These are phyloP conservation scores for Drosophila setifemur DNA, from an alignment of 1,140 invertebrate genomes.

Conservation along the genomic window DNA sequence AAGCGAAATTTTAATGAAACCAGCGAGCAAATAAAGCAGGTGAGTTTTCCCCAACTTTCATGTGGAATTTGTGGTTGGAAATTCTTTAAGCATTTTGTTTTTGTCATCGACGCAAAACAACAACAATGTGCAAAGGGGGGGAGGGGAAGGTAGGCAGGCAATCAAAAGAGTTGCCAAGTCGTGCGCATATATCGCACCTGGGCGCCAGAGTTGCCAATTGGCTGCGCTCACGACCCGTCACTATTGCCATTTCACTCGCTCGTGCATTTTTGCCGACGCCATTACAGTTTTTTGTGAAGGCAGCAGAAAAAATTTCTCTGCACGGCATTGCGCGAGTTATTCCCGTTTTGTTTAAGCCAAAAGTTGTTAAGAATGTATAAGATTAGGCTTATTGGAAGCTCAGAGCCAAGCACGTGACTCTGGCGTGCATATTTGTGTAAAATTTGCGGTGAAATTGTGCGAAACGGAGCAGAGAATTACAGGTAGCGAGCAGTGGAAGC, in stretches of 20 bases:
- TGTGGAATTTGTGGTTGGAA: background rate
- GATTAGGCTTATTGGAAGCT: conserved; percentile 20
- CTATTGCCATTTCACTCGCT: conserved; percentile 68
- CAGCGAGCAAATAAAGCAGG: conserved; percentile 83
- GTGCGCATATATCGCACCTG: conserved; percentile 41
- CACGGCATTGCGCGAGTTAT: conserved; percentile 68
- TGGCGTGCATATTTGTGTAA: conserved; percentile 16
- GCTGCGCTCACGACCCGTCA: conserved; percentile 85
- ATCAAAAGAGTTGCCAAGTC: conserved; percentile 52
- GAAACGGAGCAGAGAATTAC: conserved; percentile 26
- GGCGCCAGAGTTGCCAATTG: conserved; percentile 61
- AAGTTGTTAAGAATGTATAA: conserved; percentile 55
- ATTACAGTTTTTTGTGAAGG: conserved; percentile 72
- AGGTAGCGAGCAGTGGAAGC: conserved; percentile 36
- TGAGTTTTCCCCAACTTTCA: conserved; percentile 59
- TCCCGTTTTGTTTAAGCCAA: conserved; percentile 57
- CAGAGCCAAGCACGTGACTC: conserved; percentile 13
- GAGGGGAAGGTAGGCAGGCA: background rate
- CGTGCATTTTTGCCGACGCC: conserved; percentile 77
- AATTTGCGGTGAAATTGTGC: conserved; percentile 34
- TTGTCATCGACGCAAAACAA: conserved; percentile 56
- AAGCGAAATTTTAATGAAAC: conserved; percentile 97
- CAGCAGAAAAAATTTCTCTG: conserved; percentile 66
- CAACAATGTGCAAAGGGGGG: conserved; percentile 2
- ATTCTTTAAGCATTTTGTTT: conserved; percentile 1